Evolutionary conservation across 2,888 invertebrate species (phyloP), one percentile per base, ranked within the genome.

Genomic region (Sceliomorpha sp.): DNA sequence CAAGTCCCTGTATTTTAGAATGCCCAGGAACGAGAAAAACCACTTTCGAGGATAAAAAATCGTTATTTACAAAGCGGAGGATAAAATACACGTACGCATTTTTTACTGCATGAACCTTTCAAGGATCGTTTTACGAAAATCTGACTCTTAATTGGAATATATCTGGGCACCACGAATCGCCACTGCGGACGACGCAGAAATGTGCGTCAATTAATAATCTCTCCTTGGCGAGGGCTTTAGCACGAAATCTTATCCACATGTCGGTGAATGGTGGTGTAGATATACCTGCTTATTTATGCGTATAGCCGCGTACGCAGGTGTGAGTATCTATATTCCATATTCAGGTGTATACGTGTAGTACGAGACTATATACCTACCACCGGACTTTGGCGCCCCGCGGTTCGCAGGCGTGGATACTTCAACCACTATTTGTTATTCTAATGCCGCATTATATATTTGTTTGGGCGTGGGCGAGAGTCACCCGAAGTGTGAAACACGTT

Each of bases 391-490:
- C 81, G 77, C 82, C 83, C 83, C 78, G 83, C 68, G 76, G 81
- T 73, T 79, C 72, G 77, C 80, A 79, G 83, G 81, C 83, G 82
- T 81, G 82, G 82, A 84, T 77, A 80, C 83, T 79, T 81, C 79
- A 77, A 76, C 74, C 76, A 78, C 82, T 84, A 87, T 87, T 86
- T 87, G 86, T 87, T 87, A 87, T 87, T 86, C 83, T 86, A 87
- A 87, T 87, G 82, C 82, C 79, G 78, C 77, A 82, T 83, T 84
- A 83, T 86, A 83, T 82, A 81, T 84, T 81, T 81, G 82, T 79
- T 78, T 77, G 80, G 77, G 82, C 84, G 85, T 81, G 82, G 82
- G 85, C 81, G 81, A 72, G 74, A 73, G 71, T 74, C 68, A 63
- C 72, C 76, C 80, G 76, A 84, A 83, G 85, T 86, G 86, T 85